A percentile compares a stretch with the other conserved stretches of the same genome.
Conservation (phyloP, 2,888 invertebrate species). For the Mayetiola destructor region DNA sequence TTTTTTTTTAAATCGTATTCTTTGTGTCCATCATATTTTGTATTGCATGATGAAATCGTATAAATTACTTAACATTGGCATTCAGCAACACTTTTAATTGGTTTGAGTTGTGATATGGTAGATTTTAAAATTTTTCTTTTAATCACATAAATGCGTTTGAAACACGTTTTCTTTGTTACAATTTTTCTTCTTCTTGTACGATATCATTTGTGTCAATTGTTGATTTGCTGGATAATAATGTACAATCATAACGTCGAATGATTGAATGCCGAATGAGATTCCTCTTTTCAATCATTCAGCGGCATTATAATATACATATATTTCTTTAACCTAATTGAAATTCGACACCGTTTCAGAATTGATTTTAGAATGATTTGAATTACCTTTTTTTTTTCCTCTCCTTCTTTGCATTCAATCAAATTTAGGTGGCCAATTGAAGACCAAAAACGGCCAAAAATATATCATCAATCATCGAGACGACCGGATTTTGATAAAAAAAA, state of each 20-base stretch:
- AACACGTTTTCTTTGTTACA: not conserved
- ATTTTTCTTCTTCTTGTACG: too few species aligned
- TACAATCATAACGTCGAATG: too few species aligned
- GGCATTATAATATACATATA: too few species aligned
- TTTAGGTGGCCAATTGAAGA: slow-evolving; percentile 35
- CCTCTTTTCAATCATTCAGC: too few species aligned
- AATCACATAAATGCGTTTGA: not conserved
- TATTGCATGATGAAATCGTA: not conserved
- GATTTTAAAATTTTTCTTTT: not conserved
- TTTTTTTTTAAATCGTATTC: not conserved
- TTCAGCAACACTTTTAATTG: not conserved
- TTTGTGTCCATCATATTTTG: not conserved
- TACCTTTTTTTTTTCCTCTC: not conserved
- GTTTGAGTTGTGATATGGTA: slow-evolving; percentile 5
- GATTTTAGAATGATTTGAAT: not conserved
- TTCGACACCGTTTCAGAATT: not conserved
- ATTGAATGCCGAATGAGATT: too few species aligned
- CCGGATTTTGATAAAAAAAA: slow-evolving; percentile 30
- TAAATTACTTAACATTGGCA: slow-evolving; percentile 8
- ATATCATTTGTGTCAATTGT: too few species aligned
- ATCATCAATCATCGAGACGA: slow-evolving; percentile 32
- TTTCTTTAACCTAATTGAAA: too few species aligned
- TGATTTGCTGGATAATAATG: too few species aligned
- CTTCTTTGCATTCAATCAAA: slow-evolving; percentile 16
- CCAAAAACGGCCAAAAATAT: slow-evolving; percentile 37